Evolutionary conservation across 2,113 vertebrate genomes (phyloP).

Genomic region (Triplophysa siluroides): DNA sequence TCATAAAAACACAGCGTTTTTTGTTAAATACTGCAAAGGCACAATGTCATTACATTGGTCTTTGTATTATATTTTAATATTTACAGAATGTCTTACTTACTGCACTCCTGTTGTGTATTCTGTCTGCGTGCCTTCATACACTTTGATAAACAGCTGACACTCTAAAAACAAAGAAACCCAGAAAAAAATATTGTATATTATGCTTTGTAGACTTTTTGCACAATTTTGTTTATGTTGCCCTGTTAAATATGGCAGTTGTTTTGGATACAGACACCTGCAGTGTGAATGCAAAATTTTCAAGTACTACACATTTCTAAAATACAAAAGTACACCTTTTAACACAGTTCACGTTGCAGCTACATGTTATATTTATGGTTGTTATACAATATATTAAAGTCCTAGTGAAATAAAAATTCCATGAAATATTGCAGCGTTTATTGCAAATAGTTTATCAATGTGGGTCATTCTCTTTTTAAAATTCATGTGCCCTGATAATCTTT

Average conservation of each 20-base stretch:
- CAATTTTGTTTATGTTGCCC: neutral
- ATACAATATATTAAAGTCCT: no score
- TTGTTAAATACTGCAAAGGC: neutral
- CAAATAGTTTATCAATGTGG: no score
- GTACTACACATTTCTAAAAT: no score
- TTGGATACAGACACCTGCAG: no score
- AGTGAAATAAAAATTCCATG: no score
- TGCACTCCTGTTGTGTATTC: constrained; percentile 90
- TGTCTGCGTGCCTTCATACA: constrained; percentile 89
- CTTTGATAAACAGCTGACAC: constrained; percentile 84
- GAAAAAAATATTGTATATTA: constrained; percentile 3
- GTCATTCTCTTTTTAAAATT: no score
- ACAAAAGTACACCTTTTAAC: no score
- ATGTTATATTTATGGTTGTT: no score
- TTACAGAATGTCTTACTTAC: constrained; percentile 72
- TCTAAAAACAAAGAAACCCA: constrained; percentile 67
- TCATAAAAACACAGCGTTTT: constrained; percentile 3
- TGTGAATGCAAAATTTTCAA: no score
- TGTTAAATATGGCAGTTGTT: neutral
- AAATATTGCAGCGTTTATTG: no score
- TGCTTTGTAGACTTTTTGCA: neutral
- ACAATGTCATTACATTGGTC: neutral
- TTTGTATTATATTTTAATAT: neutral
- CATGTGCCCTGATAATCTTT: no score
- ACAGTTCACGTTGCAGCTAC: no score